Evolutionary conservation across 2,888 invertebrate genomes (phyloP).

Genomic region (Meteorus colon): DNA sequence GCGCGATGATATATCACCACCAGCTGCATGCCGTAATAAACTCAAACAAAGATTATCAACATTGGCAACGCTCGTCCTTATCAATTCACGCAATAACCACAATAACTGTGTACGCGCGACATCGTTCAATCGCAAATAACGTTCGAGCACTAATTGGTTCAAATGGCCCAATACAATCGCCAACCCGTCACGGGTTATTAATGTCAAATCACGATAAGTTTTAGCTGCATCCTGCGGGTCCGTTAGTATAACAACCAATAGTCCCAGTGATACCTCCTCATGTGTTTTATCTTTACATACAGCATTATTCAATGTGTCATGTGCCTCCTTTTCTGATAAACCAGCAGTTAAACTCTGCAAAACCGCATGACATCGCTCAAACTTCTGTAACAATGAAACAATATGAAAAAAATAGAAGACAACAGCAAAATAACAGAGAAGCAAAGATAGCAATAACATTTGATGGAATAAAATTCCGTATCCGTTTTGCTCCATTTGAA

Average conservation of each 20-base stretch:
- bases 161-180: conserved; percentile 86
- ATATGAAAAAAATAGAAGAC: neutral
- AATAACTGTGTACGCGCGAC: conserved; percentile 86
- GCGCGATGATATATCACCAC: conserved; percentile 91
- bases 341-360: conserved; percentile 87
- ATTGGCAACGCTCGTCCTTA: conserved; percentile 89
- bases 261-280: conserved; percentile 94
- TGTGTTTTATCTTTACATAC: conserved; percentile 91
- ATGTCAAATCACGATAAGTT: conserved; percentile 92
- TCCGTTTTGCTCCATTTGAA: conserved; percentile 55
- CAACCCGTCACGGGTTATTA: conserved; percentile 92
- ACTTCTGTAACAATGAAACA: conserved; percentile 80
- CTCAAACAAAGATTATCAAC: conserved; percentile 94
- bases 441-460: too few species aligned
- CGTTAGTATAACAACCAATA: conserved; percentile 90
- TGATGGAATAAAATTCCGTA: too few species aligned
- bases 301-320: conserved; percentile 92
- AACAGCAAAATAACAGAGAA: neutral
- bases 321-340: conserved; percentile 93
- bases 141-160: conserved; percentile 89
- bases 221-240: conserved; percentile 88
- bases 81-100: conserved; percentile 94
- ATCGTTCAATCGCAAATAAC: conserved; percentile 91
- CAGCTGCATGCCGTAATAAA: conserved; percentile 93
- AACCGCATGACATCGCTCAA: conserved; percentile 87